A percentile compares a stretch with the other conserved stretches of the same genome.
phyloP scores from a whole-genome alignment of 1,140 invertebrate genomes.

The Neodiprion fabricii region DNA sequence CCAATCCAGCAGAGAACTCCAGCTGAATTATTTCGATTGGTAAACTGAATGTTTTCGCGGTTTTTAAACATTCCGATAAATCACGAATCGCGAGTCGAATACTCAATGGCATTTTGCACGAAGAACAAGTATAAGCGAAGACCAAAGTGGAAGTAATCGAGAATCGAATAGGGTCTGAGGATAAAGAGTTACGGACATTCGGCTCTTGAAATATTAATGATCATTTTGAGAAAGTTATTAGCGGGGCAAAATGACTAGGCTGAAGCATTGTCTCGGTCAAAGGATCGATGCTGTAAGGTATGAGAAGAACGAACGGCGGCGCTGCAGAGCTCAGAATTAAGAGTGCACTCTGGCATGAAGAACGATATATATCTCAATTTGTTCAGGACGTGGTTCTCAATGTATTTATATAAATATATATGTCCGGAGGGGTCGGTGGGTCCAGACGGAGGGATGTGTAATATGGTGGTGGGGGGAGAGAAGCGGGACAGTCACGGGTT shows the following conservation, averaged over 20 bases:
- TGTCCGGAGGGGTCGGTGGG: not conserved
- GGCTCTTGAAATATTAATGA: constrained; percentile 10
- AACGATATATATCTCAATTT: constrained; percentile 14
- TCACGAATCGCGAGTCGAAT: too few relatives aligned
- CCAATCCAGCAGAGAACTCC: too few relatives aligned
- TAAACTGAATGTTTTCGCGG: too few relatives aligned
- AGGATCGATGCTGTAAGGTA: not conserved
- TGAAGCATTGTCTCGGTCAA: not conserved
- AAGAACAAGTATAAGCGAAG: not conserved
- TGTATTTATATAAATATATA: constrained; percentile 11
- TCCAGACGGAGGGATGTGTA: not conserved
- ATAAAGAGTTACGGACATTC: not conserved
- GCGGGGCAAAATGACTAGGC: constrained; percentile 21
- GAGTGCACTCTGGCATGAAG: not conserved
- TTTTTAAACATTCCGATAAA: too few relatives aligned
- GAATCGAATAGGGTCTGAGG: not conserved
- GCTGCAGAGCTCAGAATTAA: not conserved
- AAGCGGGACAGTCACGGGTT: constrained; percentile 29
- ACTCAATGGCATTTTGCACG: too few relatives aligned
- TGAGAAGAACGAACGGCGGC: not conserved
- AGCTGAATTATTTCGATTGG: too few relatives aligned
- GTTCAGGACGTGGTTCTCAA: constrained; percentile 9
- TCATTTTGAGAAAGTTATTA: constrained; percentile 29
- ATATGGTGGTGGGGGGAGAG: constrained; percentile 1
- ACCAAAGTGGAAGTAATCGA: not conserved